A percentile compares a stretch with the other conserved stretches of the same genome.
Conservation (phyloP, 2,797 vertebrate species). For the Galago senegalensis region DNA sequence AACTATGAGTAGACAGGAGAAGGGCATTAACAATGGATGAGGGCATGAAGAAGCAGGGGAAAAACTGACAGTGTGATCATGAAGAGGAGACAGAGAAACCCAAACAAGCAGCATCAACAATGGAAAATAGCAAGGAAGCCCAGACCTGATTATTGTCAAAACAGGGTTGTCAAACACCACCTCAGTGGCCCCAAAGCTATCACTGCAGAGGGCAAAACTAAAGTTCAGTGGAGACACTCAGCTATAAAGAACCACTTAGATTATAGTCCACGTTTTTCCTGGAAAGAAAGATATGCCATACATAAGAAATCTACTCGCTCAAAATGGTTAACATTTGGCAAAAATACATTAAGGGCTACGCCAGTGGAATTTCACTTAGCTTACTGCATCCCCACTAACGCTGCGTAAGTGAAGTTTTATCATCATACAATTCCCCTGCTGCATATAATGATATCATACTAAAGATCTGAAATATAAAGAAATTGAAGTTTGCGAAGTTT, state of each 20-base stretch:
- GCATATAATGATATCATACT: background rate
- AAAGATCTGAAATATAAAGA: background rate
- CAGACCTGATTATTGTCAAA: background rate
- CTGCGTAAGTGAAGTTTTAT: background rate
- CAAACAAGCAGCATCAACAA: background rate
- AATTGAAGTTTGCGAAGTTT: slow-evolving; percentile 55
- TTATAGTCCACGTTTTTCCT: background rate
- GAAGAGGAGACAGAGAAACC: background rate
- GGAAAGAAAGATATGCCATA: background rate
- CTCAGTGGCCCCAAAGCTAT: fast-evolving
- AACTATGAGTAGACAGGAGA: background rate
- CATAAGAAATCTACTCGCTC: background rate
- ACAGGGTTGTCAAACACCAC: background rate
- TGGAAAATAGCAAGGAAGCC: background rate
- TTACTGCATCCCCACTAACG: background rate
- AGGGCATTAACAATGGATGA: background rate
- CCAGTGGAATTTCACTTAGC: background rate
- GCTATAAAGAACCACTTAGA: background rate
- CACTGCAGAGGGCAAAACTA: background rate
- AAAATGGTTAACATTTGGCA: slow-evolving; percentile 10
- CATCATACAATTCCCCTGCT: background rate
- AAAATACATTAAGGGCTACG: background rate
- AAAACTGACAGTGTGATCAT: background rate
- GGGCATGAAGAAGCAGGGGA: background rate
- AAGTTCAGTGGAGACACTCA: background rate